phyloP scores from a whole-genome alignment of 2,888 invertebrate species.

The Scaptomyza parva region DNA sequence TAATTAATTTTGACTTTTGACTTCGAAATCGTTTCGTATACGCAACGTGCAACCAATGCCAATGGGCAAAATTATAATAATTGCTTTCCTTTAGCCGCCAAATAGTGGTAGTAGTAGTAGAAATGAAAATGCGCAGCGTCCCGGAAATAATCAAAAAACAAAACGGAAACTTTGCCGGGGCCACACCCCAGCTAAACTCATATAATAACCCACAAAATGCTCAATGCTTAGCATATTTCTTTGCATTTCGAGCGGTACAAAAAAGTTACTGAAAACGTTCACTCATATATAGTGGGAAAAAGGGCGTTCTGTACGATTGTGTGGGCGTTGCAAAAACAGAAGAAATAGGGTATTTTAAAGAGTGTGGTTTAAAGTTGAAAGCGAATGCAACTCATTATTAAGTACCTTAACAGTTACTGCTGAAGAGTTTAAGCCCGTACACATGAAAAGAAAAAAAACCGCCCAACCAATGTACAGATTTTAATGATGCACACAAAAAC shows the following conservation, averaged over 20 bases:
- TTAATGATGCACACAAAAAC: slow-evolving; percentile 69
- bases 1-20: slow-evolving; percentile 69
- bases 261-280: slow-evolving; percentile 28
- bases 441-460: slow-evolving; percentile 9
- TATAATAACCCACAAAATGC: neutral
- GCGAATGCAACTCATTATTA: slow-evolving; percentile 62
- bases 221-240: slow-evolving; percentile 33
- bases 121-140: slow-evolving; percentile 52
- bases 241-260: slow-evolving; percentile 25
- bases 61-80: slow-evolving; percentile 59
- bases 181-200: slow-evolving; percentile 1
- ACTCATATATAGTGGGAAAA: slow-evolving; percentile 19
- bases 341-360: slow-evolving; percentile 19
- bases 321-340: slow-evolving; percentile 12
- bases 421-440: slow-evolving; percentile 2
- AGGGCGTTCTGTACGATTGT: slow-evolving; percentile 4
- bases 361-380: slow-evolving; percentile 18
- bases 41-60: slow-evolving; percentile 56
- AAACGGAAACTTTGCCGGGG: slow-evolving; percentile 48
- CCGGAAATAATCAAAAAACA: slow-evolving; percentile 64
- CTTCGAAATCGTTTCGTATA: slow-evolving; percentile 55
- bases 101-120: slow-evolving; percentile 24
- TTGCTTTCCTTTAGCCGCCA: slow-evolving; percentile 19
- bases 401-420: slow-evolving; percentile 37
- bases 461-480: slow-evolving; percentile 46